Evolutionary conservation across 2,888 invertebrate species (phyloP).

Genomic region (Acanthopleura granulata): DNA sequence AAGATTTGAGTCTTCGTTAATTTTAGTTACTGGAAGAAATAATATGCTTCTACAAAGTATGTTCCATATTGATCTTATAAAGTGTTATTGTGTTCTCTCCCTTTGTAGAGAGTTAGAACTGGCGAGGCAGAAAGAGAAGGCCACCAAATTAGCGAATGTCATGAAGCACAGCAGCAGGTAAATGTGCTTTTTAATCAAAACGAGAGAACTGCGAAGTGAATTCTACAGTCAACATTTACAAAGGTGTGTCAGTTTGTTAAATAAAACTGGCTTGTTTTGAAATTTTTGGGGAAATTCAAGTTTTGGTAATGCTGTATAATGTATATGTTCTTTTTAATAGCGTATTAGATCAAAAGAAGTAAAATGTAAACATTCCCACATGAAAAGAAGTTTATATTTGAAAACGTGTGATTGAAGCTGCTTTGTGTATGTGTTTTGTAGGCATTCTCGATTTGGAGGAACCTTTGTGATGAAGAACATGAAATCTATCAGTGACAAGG

Average conservation of each 20-base stretch:
- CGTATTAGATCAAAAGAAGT: too few species aligned
- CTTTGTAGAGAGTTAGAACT: constrained; percentile 59
- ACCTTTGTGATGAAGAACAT: constrained; percentile 92
- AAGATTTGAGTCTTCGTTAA: neutral
- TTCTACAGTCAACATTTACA: too few species aligned
- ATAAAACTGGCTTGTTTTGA: too few species aligned
- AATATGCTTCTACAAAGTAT: too few species aligned
- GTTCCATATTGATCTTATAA: too few species aligned
- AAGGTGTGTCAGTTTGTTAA: too few species aligned
- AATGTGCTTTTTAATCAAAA: neutral
- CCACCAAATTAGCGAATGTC: constrained; percentile 71
- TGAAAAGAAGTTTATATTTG: neutral
- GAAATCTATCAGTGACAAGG: constrained; percentile 90
- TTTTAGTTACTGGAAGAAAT: too few species aligned
- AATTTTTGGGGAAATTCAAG: too few species aligned
- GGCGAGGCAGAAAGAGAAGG: constrained; percentile 81
- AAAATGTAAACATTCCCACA: too few species aligned
- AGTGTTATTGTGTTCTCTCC: constrained; percentile 13
- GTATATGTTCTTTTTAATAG: too few species aligned
- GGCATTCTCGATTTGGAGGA: constrained; percentile 94
- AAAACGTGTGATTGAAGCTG: neutral
- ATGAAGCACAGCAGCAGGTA: constrained; percentile 61
- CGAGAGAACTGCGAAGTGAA: too few species aligned
- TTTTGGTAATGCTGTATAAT: too few species aligned
- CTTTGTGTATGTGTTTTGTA: constrained; percentile 58